Base-by-base conservation (phyloP, 2,113 vertebrate species). In the Phrynosoma blainvillii region DNA sequence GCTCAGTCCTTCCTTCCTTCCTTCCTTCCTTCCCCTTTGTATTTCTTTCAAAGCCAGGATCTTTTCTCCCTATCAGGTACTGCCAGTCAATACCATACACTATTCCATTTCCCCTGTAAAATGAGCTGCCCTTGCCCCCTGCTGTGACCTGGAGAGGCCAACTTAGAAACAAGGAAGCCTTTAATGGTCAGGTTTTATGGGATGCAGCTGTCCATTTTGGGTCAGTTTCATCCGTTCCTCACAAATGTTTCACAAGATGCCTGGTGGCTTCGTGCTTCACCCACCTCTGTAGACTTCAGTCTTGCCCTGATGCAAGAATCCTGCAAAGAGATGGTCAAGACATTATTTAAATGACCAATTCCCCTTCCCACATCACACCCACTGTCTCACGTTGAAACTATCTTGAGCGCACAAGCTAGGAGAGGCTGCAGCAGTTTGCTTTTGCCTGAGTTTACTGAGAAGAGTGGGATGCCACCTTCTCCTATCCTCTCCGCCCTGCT, bases 201-300 rank as follows among this genome's bases (percentile, higher is more conserved):
- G 90, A 79, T 0, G 25, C 88, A 94, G 92, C 90, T 90, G 91
- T 88, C 0, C 0, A 83, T 71, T 84, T 73, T 84, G 59, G 88
- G 88, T 70, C 42, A 36, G 70, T 68, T 86, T 88, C 85, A 90
- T 9, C 0, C 27, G 30, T 82, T 82, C 85, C 85, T 62, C 42
- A 90, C 89, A 86, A 94, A 88, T 93, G 56, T 92, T 88, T 91
- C 91, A 66, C 93, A 94, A 89, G 89, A 91, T 79, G 0, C 83
- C 71, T 73, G 65, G 83, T 82, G 86, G 87, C 73, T 76, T 81
- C 66, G 91, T 30, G 52, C 59, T 73, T 80, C 75, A 40, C 27
- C 42, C 42, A 21, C 1, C 21, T 13, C 70, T 12, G 27, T 42
- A 65, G 47, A 30, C 32, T 32, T 47, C 47, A 23, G 23, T 52